phyloP scores from a whole-genome alignment of 2,113 vertebrate species.

The Jaculus jaculus region DNA sequence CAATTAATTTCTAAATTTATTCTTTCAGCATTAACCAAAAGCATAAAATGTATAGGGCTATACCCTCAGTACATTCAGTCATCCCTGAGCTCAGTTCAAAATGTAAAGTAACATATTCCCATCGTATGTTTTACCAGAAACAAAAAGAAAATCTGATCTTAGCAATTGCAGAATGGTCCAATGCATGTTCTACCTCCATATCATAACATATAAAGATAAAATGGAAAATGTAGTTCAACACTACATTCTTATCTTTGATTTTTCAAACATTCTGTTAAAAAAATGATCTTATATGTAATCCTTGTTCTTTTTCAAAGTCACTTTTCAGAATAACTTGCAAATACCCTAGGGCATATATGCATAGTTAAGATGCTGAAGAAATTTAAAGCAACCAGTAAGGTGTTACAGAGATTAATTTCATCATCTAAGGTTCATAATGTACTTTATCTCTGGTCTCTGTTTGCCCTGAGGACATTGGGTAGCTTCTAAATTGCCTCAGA shows the following conservation, averaged over 20 bases:
- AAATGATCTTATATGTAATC: neutral
- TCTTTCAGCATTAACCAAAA: too few relatives aligned
- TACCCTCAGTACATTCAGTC: too few relatives aligned
- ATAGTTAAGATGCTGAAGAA: neutral
- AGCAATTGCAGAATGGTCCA: neutral
- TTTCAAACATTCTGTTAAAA: neutral
- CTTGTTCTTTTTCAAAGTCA: neutral
- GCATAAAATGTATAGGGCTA: too few relatives aligned
- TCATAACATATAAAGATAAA: neutral
- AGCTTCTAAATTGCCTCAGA: slow-evolving; percentile 2
- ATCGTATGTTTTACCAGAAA: neutral
- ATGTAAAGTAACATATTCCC: neutral
- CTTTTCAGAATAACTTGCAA: neutral
- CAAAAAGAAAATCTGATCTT: neutral
- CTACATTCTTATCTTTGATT: neutral
- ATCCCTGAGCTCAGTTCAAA: too few relatives aligned
- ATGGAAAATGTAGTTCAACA: neutral
- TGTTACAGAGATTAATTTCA: neutral
- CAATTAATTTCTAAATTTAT: too few relatives aligned
- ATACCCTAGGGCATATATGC: neutral
- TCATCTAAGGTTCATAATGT: neutral
- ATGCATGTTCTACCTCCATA: neutral
- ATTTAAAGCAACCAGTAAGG: neutral
- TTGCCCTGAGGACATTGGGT: neutral
- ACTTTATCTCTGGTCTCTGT: neutral